Conservation (phyloP, 2,113 vertebrate genomes). For the Tringa solitaria region DNA sequence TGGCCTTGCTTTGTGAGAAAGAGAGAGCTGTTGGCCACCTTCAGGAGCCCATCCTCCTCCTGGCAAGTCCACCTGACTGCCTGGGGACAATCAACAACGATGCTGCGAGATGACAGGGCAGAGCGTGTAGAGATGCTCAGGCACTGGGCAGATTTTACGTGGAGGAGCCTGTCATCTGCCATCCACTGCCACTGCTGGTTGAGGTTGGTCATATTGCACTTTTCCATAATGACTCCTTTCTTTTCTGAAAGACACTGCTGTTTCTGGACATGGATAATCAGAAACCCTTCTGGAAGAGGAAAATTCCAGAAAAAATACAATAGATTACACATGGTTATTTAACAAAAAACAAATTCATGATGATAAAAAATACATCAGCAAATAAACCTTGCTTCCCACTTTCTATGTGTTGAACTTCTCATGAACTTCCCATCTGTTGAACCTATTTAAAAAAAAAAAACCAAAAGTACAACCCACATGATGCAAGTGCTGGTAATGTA, state of each 20-base stretch:
- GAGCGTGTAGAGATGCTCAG: constrained; percentile 68
- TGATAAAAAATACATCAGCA: background rate
- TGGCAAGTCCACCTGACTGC: constrained; percentile 85
- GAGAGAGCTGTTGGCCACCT: constrained; percentile 74
- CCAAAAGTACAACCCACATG: background rate
- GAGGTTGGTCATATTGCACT: constrained; percentile 73
- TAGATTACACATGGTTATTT: background rate
- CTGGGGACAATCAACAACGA: constrained; percentile 59
- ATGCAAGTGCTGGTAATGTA: background rate
- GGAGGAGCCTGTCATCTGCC: constrained; percentile 72
- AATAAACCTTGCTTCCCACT: background rate
- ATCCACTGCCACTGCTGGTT: constrained; percentile 85
- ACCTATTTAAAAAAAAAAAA: background rate
- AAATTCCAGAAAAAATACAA: constrained; percentile 38
- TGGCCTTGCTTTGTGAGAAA: constrained; percentile 83
- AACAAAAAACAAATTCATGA: background rate
- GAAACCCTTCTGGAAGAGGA: constrained; percentile 82
- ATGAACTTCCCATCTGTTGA: background rate
- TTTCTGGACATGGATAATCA: constrained; percentile 79
- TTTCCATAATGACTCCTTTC: constrained; percentile 66
- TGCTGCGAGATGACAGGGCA: constrained; percentile 63
- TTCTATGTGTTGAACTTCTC: background rate
- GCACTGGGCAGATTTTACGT: constrained; percentile 74
- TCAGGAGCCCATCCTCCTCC: constrained; percentile 69
- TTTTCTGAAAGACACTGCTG: constrained; percentile 76